Percentiles rank a stretch among this genome's conserved stretches.
These are phyloP conservation scores for Thomomys bottae DNA, from an alignment of 2,113 vertebrate species.

Conservation along the genomic window DNA sequence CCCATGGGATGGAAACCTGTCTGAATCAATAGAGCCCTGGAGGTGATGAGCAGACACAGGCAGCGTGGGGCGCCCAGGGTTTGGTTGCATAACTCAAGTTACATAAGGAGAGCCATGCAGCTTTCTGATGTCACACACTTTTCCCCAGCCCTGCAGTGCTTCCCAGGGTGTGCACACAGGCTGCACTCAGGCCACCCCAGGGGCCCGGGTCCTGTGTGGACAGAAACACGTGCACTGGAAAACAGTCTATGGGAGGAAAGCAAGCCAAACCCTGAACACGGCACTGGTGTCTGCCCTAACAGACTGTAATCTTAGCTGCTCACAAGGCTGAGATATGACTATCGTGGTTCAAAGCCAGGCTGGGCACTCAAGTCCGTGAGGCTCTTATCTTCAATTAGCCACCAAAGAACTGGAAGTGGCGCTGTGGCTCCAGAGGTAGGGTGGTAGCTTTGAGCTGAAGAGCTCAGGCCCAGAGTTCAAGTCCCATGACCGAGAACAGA, in stretches of 20 bases:
- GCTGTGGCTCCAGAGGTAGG: no score
- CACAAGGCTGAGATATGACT: no score
- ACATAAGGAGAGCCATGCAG: slow-evolving; percentile 11
- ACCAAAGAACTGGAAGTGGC: no score
- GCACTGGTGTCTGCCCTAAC: neutral
- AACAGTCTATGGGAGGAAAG: neutral
- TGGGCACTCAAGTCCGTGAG: no score
- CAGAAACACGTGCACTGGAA: neutral
- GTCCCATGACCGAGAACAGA: no score
- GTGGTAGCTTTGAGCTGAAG: no score
- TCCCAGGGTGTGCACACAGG: neutral
- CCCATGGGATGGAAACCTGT: slow-evolving; percentile 42
- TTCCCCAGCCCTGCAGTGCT: neutral
- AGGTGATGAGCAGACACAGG: neutral
- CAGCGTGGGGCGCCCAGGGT: neutral
- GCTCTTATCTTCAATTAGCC: no score
- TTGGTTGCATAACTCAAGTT: slow-evolving; percentile 54
- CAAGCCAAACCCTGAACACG: neutral
- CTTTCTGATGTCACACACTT: slow-evolving; percentile 20
- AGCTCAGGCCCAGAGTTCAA: no score
- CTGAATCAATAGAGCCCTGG: slow-evolving; percentile 11
- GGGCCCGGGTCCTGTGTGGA: neutral
- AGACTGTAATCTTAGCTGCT: no score
- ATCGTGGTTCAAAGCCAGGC: no score
- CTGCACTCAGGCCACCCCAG: no score